A percentile compares a stretch with the other conserved stretches of the same genome.
These are phyloP conservation scores for Labroides dimidiatus DNA, from an alignment of 2,797 vertebrate species.

Conservation along the genomic window DNA sequence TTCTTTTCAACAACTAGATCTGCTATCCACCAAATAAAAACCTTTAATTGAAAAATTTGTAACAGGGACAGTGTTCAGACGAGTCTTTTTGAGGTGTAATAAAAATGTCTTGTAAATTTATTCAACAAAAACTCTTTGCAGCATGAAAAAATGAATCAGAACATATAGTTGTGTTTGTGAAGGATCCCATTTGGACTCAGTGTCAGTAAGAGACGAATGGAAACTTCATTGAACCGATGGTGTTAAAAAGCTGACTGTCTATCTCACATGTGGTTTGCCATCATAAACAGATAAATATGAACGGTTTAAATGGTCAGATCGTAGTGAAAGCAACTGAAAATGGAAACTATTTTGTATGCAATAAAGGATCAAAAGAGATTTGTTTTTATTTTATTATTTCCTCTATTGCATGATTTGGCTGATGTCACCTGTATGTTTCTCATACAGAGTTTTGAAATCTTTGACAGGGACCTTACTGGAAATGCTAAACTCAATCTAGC, in stretches of 20 bases:
- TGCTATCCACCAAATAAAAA: slow-evolving; percentile 6
- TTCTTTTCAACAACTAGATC: slow-evolving; percentile 11
- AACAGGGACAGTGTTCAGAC: slow-evolving; percentile 1
- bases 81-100: slow-evolving; percentile 6
- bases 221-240: not conserved
- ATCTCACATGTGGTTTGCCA: not conserved
- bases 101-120: not conserved
- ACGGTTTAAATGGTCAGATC: not conserved
- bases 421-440: too few species aligned
- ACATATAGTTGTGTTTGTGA: not conserved
- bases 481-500: too few species aligned
- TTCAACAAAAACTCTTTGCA: slow-evolving; percentile 5
- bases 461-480: too few species aligned
- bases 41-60: slow-evolving; percentile 14
- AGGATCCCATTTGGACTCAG: not conserved
- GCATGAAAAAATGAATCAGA: not conserved
- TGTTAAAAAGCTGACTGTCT: not conserved
- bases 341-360: slow-evolving; percentile 18
- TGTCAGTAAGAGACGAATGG: not conserved
- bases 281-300: not conserved
- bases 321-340: slow-evolving; percentile 11
- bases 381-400: slow-evolving; percentile 8
- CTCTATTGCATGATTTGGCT: not conserved
- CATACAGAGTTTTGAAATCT: too few species aligned
- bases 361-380: not conserved